Base-by-base conservation (phyloP, 1,140 invertebrate species). In the Achroia grisella region DNA sequence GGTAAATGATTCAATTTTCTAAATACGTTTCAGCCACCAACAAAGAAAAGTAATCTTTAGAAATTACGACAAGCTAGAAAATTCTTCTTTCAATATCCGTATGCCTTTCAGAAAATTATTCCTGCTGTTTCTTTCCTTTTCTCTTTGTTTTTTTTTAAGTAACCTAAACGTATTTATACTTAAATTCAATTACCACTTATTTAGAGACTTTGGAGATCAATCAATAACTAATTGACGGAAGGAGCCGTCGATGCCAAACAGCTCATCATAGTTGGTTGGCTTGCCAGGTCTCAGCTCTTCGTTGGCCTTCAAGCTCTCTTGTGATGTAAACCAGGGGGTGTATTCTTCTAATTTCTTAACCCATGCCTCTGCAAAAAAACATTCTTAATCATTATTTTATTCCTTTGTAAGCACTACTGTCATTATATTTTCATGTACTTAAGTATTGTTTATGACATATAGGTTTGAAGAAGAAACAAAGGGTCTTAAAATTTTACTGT, bases 241-340 rank as follows among this genome's bases (percentile, higher is more conserved):
- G 17, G 93, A 94, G 30, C 93, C 94, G 56, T 95, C 93, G 62
- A 95, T 88, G 15, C 93, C 94, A 52, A 95, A 95, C 0, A 95
- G 76, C 63, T 94, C 93, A 53, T 94, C 92, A 44, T 91, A 81
- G 59, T 81, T 84, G 12, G 75, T 84, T 4, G 77, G 93, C 37
- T 88, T 84, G 32, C 91, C 94, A 0, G 91, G 92, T 62, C 94
- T 88, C 47, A 93, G 89, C 0, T 89, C 85, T 71, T 95, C 93
- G 56, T 94, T 92, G 0, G 93, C 89, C 71, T 93, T 93, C n/a
- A 93, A 73, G 10, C 87, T 80, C 71, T 94, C 93, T 60, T 94
- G 92, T 31, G 90, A 90, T 44, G 89, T 86, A 71, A 94, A 95
- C 93, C 93, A 95, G 5, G 89, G 89, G 11, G 87, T 89, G 66